phyloP scores from a whole-genome alignment of 2,888 invertebrate species.

The Ashinkailepas kermadecensis region DNA sequence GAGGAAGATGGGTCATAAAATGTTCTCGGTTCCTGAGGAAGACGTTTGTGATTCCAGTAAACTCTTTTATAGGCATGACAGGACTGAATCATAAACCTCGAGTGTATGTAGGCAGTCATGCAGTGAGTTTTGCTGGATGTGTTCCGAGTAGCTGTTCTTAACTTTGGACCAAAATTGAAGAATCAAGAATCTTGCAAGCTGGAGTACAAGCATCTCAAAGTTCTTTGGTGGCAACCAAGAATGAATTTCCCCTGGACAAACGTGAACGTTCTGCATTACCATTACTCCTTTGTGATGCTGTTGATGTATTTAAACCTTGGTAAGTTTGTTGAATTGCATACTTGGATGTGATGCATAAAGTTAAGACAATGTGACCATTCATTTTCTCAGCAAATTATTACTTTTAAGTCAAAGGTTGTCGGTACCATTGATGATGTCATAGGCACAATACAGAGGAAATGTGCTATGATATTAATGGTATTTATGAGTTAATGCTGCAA shows the following conservation, averaged over 20 bases:
- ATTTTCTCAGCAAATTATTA: too few relatives aligned
- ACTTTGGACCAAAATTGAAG: neutral
- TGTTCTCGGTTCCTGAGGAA: neutral
- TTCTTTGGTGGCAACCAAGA: neutral
- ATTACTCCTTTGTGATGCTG: neutral
- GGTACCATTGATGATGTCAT: too few relatives aligned
- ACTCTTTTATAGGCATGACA: neutral
- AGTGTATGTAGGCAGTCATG: neutral
- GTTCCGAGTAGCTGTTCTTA: neutral
- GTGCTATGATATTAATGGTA: too few relatives aligned
- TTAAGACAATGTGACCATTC: too few relatives aligned
- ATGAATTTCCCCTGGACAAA: neutral
- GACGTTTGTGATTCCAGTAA: neutral
- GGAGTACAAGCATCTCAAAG: neutral
- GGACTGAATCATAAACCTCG: neutral
- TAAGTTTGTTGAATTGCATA: neutral
- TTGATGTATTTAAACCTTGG: neutral
- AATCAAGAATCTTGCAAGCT: neutral
- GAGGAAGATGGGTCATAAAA: neutral
- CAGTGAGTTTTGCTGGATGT: neutral
- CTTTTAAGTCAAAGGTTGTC: too few relatives aligned
- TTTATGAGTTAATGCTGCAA: too few relatives aligned
- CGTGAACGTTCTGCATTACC: neutral
- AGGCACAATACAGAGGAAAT: too few relatives aligned
- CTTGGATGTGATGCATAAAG: too few relatives aligned